phyloP scores from a whole-genome alignment of 2,888 invertebrate species.

The Frankliniella fusca region DNA sequence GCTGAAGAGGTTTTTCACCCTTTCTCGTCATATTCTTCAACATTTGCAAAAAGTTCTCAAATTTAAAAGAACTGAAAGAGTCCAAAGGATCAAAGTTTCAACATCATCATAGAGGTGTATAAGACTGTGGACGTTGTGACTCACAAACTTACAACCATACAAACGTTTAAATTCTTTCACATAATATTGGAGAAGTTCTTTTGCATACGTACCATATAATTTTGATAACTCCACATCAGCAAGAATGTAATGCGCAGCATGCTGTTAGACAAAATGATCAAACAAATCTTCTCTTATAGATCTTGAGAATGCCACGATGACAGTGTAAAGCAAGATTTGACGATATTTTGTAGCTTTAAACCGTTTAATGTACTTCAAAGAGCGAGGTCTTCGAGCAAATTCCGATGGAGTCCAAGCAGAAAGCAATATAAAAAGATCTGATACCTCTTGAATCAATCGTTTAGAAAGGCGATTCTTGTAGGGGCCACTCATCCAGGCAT shows the following conservation, averaged over 20 bases:
- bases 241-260: conserved; percentile 39
- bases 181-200: conserved; percentile 38
- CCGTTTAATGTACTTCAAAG: conserved; percentile 39
- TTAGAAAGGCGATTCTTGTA: conserved; percentile 27
- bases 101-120: conserved; percentile 40
- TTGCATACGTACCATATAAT: conserved; percentile 37
- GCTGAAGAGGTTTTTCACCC: conserved; percentile 31
- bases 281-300: conserved; percentile 38
- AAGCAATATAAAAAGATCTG: conserved; percentile 29
- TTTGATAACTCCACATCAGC: conserved; percentile 34
- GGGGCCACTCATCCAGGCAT: conserved; percentile 40
- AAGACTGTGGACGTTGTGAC: conserved; percentile 42
- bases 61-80: conserved; percentile 38
- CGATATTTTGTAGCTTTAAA: conserved; percentile 44
- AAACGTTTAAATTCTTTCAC: conserved; percentile 36
- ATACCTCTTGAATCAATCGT: conserved; percentile 15
- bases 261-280: conserved; percentile 39
- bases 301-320: conserved; percentile 40
- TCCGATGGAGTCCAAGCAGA: conserved; percentile 35
- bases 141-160: conserved; percentile 38
- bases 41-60: conserved; percentile 40
- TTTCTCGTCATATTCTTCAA: conserved; percentile 37
- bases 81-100: conserved; percentile 37
- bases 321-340: conserved; percentile 41
- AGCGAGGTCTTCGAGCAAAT: conserved; percentile 41